Conservation (phyloP, 2,113 vertebrate species). For the Platycercus adscitus region DNA sequence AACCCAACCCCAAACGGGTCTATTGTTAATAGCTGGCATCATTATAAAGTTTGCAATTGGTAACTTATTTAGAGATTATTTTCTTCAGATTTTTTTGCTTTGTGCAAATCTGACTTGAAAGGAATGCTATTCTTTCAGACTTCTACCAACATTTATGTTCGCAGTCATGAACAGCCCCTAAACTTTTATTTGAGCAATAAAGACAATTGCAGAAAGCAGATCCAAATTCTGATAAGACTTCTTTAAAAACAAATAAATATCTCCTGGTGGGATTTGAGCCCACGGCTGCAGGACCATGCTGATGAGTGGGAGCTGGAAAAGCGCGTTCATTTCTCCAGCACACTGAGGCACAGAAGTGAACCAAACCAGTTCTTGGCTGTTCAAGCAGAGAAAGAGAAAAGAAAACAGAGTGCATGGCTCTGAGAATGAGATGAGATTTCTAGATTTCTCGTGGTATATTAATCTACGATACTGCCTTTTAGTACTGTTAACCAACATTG, state of each 20-base stretch:
- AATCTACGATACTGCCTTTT: neutral
- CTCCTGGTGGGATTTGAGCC: neutral
- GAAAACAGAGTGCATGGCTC: neutral
- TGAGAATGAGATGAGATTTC: neutral
- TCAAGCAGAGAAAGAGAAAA: neutral
- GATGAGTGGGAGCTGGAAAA: neutral
- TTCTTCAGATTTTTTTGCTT: neutral
- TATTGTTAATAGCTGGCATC: conserved; percentile 51
- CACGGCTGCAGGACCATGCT: neutral
- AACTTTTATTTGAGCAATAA: neutral
- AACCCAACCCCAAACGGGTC: neutral
- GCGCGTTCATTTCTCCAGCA: accelerated
- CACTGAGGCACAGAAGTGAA: neutral
- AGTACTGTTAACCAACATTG: neutral
- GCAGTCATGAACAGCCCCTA: neutral
- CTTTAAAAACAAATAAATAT: neutral
- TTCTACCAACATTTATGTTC: neutral
- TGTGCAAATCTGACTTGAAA: neutral
- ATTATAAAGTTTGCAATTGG: neutral
- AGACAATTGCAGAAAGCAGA: conserved; percentile 2
- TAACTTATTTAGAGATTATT: conserved; percentile 18
- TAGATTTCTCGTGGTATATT: neutral
- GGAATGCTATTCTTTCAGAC: neutral
- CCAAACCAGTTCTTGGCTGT: conserved; percentile 45
- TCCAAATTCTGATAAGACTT: conserved; percentile 1